These are phyloP conservation scores for Cosmia pyralina DNA, from an alignment of 2,888 invertebrate genomes.

Conservation along the genomic window DNA sequence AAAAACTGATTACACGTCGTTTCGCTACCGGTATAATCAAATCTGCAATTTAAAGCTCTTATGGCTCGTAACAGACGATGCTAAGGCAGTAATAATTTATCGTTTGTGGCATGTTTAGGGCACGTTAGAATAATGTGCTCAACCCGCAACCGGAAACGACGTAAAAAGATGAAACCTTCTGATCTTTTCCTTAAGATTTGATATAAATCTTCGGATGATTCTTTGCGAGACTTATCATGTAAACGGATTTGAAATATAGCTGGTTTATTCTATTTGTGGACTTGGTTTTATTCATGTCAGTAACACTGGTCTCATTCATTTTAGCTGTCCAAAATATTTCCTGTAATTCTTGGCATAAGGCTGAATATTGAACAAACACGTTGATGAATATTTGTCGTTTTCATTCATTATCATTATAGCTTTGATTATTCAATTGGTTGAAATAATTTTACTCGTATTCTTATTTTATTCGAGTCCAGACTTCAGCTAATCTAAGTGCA, in stretches of 20 bases:
- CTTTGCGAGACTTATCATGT: conserved; percentile 35
- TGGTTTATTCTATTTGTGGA: conserved; percentile 11
- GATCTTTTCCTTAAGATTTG: conserved; percentile 53
- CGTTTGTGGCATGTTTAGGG: conserved; percentile 51
- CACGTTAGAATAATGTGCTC: conserved; percentile 48
- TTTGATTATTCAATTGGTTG: neutral
- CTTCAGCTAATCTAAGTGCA: conserved; percentile 27
- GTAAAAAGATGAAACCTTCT: conserved; percentile 55
- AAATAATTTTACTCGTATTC: neutral
- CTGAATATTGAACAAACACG: neutral
- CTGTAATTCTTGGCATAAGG: neutral
- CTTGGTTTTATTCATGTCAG: neutral
- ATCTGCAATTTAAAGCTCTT: conserved; percentile 49
- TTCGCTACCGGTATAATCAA: conserved; percentile 36
- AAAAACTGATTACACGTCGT: conserved; percentile 30
- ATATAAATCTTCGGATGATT: conserved; percentile 59
- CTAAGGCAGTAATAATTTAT: conserved; percentile 57
- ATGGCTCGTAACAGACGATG: conserved; percentile 36
- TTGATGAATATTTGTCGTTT: neutral
- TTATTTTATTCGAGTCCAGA: conserved; percentile 13
- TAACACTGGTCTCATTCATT: neutral
- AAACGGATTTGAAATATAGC: conserved; percentile 33
- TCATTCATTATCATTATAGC: neutral
- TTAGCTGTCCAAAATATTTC: neutral
- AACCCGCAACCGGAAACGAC: conserved; percentile 46